phyloP scores from a whole-genome alignment of 2,888 invertebrate species.

The Smittia sp. region DNA sequence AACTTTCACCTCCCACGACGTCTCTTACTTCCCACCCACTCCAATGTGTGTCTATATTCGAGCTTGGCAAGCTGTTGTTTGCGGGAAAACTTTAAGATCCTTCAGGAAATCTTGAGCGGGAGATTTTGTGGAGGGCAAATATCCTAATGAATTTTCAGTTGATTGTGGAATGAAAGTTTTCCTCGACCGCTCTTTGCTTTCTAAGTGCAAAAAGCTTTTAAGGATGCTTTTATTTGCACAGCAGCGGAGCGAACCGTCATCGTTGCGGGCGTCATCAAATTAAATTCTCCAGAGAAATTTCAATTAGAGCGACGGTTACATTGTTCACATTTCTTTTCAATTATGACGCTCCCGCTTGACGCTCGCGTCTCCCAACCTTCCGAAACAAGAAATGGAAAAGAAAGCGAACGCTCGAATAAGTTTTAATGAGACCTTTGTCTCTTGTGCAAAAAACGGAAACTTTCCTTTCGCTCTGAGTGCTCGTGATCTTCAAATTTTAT shows the following conservation, averaged over 20 bases:
- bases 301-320: conserved; percentile 14
- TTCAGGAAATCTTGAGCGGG: no score
- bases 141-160: not conserved
- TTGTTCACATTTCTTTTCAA: conserved; percentile 24
- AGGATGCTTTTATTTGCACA: conserved; percentile 1
- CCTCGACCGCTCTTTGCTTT: not conserved
- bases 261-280: conserved; percentile 16
- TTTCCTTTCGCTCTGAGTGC: not conserved
- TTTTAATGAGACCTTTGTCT: conserved; percentile 38
- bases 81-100: no score
- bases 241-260: not conserved
- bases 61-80: no score
- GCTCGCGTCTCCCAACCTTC: not conserved
- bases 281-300: conserved; percentile 14
- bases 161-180: not conserved
- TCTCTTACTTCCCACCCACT: no score
- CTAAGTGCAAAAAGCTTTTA: conserved; percentile 22
- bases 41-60: no score
- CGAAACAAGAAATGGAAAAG: not conserved
- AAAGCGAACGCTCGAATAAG: conserved; percentile 17
- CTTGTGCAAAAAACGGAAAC: not conserved
- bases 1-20: no score
- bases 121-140: not conserved
- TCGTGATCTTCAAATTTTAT: not conserved
- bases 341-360: conserved; percentile 5